Base-by-base conservation (phyloP, 1,140 invertebrate species). In the Carposina sasakii region DNA sequence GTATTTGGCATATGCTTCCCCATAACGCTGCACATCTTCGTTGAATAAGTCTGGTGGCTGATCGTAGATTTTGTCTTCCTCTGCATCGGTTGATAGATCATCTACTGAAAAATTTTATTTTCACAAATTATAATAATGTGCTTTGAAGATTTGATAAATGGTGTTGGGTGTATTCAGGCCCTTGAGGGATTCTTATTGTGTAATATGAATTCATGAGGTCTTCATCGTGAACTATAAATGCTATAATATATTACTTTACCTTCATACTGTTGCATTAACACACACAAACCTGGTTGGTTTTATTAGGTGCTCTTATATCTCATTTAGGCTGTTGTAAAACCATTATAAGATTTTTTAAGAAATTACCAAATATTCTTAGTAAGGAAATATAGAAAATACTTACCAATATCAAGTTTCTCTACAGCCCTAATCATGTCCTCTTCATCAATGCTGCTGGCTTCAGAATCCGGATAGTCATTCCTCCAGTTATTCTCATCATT, bases 401-500 rank as follows among this genome's bases (percentile, higher is more conserved):
- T 63, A 81, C 82, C 82, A 48, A 85, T 53, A 53, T 72, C 67
- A 49, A 63, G 65, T 36, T 69, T 76, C 43, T 79, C 51, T 61
- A 86, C 76, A 22, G 86, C 85, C 16, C 57, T 62, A 8, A 81
- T 60, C 81, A 88, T 89, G 52, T 87, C 87, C 16, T 87, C 86
- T 55, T 87, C 85, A 58, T 83, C 74, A 20, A 87, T 78, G 54
- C 85, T 87, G 52, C 87, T 86, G 10, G 76, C 59, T 34, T 88
- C 87, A 1, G 78, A 78, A 56, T 88, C 87, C 15, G 88, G 88
- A 56, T 89, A 89, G 23, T 88, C 87, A 75, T 89, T 89, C 20
- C 84, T 71, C 79, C 84, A 88, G 60, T 88, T 82, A 60, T 85
- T 87, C 68, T 89, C 88, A 54, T 85, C 86, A 77, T 89, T 89